phyloP scores from a whole-genome alignment of 2,113 vertebrate genomes.

The Reinhardtius hippoglossoides region DNA sequence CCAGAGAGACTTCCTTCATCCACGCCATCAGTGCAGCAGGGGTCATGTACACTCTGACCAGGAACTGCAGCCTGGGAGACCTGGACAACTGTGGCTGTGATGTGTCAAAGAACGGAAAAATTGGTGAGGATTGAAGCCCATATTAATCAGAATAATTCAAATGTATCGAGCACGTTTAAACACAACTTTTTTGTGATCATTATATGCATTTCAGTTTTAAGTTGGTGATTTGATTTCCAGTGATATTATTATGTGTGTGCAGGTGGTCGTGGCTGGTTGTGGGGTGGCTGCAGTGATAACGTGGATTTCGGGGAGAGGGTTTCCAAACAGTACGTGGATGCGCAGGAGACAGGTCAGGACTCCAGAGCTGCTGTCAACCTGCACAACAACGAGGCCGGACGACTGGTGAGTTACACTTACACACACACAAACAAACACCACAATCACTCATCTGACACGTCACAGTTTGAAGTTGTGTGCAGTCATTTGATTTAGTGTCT shows the following conservation, averaged over 20 bases:
- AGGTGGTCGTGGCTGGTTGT: slow-evolving; percentile 96
- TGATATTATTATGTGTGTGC: slow-evolving; percentile 9
- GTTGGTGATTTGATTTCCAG: background rate
- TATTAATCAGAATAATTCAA: background rate
- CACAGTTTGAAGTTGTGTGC: background rate
- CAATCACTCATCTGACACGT: background rate
- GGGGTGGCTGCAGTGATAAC: slow-evolving; percentile 97
- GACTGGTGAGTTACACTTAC: slow-evolving; percentile 82
- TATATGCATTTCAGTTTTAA: background rate
- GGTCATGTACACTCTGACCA: slow-evolving; percentile 94
- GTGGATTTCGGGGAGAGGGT: slow-evolving; percentile 95
- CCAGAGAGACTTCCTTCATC: slow-evolving; percentile 93
- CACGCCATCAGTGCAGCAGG: slow-evolving; percentile 96
- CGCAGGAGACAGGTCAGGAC: slow-evolving; percentile 93
- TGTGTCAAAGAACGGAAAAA: slow-evolving; percentile 89
- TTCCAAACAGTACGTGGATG: slow-evolving; percentile 94
- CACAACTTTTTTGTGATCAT: too few species aligned
- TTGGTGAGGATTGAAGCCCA: slow-evolving; percentile 76
- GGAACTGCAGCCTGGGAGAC: slow-evolving; percentile 95
- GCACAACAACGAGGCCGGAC: slow-evolving; percentile 95
- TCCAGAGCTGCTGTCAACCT: slow-evolving; percentile 93
- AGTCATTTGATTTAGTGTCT: background rate
- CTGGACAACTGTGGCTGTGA: slow-evolving; percentile 96
- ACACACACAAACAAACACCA: background rate
- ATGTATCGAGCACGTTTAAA: background rate